These are phyloP conservation scores for Drosophila ironensis DNA, from an alignment of 1,140 invertebrate species.

Conservation along the genomic window DNA sequence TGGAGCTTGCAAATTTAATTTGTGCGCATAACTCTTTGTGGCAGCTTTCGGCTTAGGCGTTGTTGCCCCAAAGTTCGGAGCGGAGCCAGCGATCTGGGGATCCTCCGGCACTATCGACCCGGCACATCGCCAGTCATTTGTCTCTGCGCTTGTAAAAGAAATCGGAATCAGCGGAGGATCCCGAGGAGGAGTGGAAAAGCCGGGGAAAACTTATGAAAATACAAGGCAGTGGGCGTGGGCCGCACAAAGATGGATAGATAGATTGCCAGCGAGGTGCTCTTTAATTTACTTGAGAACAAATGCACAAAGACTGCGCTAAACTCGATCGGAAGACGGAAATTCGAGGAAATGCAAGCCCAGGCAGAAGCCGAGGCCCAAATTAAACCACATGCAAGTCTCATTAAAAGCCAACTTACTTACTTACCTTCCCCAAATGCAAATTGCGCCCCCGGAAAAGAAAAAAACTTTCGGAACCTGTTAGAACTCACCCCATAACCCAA, in stretches of 20 bases:
- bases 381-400: slow-evolving; percentile 12
- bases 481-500: slow-evolving; percentile 50
- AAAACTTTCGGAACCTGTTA: slow-evolving; percentile 15
- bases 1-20: slow-evolving; percentile 76
- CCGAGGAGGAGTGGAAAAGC: not conserved
- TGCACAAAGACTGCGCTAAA: not conserved
- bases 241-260: slow-evolving; percentile 28
- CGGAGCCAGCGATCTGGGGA: slow-evolving; percentile 11
- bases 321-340: slow-evolving; percentile 4
- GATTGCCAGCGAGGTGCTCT: slow-evolving; percentile 2
- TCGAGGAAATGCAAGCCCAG: slow-evolving; percentile 5
- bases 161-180: slow-evolving; percentile 7
- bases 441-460: slow-evolving; percentile 12
- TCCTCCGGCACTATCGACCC: slow-evolving; percentile 45
- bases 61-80: slow-evolving; percentile 34
- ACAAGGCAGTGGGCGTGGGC: slow-evolving; percentile 65
- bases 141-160: slow-evolving; percentile 73
- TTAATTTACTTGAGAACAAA: slow-evolving; percentile 59
- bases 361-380: not conserved
- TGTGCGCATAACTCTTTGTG: slow-evolving; percentile 72
- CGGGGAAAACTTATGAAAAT: slow-evolving; percentile 53
- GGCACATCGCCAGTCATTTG: slow-evolving; percentile 67
- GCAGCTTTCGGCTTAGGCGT: slow-evolving; percentile 67
- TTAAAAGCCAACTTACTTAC: slow-evolving; percentile 11
- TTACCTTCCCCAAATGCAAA: slow-evolving; percentile 36